A percentile compares a stretch with the other conserved stretches of the same genome.
Evolutionary conservation across 2,113 vertebrate species (phyloP).

Genomic region (Cyphomyrus plagiostoma): DNA sequence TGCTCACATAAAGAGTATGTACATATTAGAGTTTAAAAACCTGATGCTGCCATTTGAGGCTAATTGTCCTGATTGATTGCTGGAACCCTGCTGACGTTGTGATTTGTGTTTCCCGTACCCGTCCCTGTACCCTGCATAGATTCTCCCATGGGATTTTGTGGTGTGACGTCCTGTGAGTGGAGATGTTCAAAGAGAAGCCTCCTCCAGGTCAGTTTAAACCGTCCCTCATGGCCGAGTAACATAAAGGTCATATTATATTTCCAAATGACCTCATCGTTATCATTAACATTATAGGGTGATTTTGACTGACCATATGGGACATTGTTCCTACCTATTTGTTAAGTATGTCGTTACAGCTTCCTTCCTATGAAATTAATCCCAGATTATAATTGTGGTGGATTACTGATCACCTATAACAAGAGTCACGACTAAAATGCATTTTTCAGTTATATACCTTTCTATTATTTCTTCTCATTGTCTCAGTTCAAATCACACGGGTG

Average conservation of each 20-base stretch:
- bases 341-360: background rate
- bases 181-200: slow-evolving; percentile 68
- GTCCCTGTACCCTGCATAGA: slow-evolving; percentile 36
- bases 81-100: slow-evolving; percentile 39
- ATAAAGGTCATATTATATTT: background rate
- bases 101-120: slow-evolving; percentile 14
- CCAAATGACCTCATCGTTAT: background rate
- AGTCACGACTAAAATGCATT: background rate
- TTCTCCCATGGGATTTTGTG: slow-evolving; percentile 63
- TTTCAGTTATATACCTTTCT: background rate
- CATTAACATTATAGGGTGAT: background rate
- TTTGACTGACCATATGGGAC: background rate
- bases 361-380: background rate
- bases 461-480: background rate
- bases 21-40: background rate
- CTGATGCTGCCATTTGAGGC: background rate
- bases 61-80: slow-evolving; percentile 29
- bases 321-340: background rate
- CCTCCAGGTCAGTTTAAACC: slow-evolving; percentile 57
- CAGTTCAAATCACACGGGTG: background rate
- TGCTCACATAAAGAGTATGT: background rate
- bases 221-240: background rate
- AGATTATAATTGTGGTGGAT: background rate
- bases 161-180: slow-evolving; percentile 48
- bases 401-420: background rate